Evolutionary conservation across 2,113 vertebrate species (phyloP).

Genomic region (Pyxicephalus adspersus): DNA sequence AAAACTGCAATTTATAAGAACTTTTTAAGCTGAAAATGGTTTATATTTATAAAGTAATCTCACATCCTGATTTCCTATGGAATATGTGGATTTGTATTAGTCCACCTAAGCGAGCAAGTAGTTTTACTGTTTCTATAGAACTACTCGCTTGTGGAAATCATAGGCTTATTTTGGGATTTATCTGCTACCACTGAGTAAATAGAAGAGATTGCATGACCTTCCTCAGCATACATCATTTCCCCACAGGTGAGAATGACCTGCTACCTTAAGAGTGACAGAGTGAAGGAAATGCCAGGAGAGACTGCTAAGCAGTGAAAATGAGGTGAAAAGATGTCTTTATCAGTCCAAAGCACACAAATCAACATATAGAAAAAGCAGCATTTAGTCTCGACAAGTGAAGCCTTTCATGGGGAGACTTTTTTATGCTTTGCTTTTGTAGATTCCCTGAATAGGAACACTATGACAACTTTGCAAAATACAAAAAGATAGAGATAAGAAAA

Average conservation of each 20-base stretch:
- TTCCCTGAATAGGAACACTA: slow-evolving; percentile 28
- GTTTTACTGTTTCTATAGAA: slow-evolving; percentile 45
- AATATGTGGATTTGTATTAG: slow-evolving; percentile 14
- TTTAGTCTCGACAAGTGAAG: background rate
- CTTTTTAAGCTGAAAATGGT: background rate
- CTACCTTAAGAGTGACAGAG: slow-evolving; percentile 56
- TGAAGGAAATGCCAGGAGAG: slow-evolving; percentile 32
- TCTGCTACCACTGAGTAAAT: slow-evolving; percentile 56
- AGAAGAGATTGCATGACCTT: slow-evolving; percentile 57
- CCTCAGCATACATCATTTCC: slow-evolving; percentile 56
- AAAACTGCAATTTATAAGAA: background rate
- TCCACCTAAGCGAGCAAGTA: slow-evolving; percentile 36
- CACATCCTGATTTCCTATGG: background rate
- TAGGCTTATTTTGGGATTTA: slow-evolving; percentile 57
- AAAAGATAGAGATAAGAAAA: slow-evolving; percentile 6
- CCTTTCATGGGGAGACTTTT: slow-evolving; percentile 12
- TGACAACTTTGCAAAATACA: slow-evolving; percentile 3
- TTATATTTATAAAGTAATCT: background rate
- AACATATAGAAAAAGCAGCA: slow-evolving; percentile 23
- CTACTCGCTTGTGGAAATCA: slow-evolving; percentile 51
- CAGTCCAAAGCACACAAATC: slow-evolving; percentile 29
- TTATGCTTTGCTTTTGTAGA: background rate
- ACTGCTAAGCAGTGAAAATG: slow-evolving; percentile 25
- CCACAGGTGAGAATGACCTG: slow-evolving; percentile 54
- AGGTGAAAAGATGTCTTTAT: slow-evolving; percentile 32